These are phyloP conservation scores for Pachypeltis micranthus DNA, from an alignment of 1,140 invertebrate genomes.

Conservation along the genomic window DNA sequence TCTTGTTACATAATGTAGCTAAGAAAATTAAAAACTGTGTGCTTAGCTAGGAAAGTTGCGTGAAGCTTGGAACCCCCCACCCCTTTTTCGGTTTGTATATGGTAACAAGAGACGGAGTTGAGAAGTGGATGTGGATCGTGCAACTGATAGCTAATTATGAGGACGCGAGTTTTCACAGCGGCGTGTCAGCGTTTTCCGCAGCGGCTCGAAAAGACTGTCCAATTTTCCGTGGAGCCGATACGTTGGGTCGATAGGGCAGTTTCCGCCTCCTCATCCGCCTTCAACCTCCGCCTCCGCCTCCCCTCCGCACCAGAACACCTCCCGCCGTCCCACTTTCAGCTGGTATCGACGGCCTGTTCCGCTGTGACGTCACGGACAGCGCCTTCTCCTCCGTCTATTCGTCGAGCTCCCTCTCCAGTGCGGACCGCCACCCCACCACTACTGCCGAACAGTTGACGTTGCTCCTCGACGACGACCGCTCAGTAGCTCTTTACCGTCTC, in stretches of 20 bases:
- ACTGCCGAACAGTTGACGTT: not conserved
- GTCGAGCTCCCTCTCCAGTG: not conserved
- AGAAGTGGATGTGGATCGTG: too few species aligned
- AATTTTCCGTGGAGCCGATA: not conserved
- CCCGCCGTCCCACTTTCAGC: too few species aligned
- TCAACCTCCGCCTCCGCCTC: not conserved
- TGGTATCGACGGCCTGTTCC: constrained; percentile 2
- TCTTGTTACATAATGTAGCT: too few species aligned
- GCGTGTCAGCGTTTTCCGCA: too few species aligned
- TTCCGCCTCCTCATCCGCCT: not conserved
- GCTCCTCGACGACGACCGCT: not conserved
- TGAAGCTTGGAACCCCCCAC: too few species aligned
- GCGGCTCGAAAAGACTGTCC: not conserved
- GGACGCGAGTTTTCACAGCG: too few species aligned
- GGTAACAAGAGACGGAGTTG: too few species aligned
- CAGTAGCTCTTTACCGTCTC: not conserved
- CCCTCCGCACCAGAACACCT: not conserved
- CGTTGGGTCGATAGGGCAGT: not conserved
- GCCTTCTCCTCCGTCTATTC: not conserved
- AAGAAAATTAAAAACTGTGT: too few species aligned
- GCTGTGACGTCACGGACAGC: not conserved
- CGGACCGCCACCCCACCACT: not conserved
- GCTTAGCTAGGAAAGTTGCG: too few species aligned
- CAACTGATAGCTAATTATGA: too few species aligned
- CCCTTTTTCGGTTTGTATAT: too few species aligned